phyloP scores from a whole-genome alignment of 2,888 invertebrate genomes.

The Parnassius glacialis region DNA sequence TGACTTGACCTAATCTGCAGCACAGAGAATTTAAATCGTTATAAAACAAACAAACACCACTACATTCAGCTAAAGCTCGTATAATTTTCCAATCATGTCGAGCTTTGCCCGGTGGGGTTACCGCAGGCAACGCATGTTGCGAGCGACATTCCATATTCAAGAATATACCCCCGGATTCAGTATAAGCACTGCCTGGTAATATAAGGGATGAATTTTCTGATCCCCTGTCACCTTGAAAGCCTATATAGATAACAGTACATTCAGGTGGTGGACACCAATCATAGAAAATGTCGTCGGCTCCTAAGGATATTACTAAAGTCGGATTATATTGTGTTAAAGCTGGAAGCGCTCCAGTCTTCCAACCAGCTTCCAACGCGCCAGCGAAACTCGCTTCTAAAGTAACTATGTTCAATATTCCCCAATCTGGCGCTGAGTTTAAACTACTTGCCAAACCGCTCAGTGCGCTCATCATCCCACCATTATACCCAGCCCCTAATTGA shows the following conservation, averaged over 20 bases:
- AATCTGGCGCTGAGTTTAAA: constrained; percentile 35
- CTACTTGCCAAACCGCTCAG: constrained; percentile 35
- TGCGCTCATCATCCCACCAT: constrained; percentile 43
- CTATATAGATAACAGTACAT: constrained; percentile 92
- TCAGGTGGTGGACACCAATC: constrained; percentile 87
- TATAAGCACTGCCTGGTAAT: constrained; percentile 97
- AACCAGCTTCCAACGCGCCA: constrained; percentile 97
- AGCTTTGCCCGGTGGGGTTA: constrained; percentile 95
- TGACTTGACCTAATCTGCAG: constrained; percentile 56
- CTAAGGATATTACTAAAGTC: constrained; percentile 91
- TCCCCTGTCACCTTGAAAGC: constrained; percentile 97
- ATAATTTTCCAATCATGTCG: constrained; percentile 99
- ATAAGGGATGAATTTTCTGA: constrained; percentile 94
- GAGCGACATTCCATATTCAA: constrained; percentile 98
- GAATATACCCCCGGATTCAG: constrained; percentile 96
- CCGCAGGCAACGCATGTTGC: constrained; percentile 92
- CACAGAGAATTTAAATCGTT: constrained; percentile 47
- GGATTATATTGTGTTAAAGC: constrained; percentile 83
- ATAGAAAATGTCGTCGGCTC: constrained; percentile 93
- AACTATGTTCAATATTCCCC: constrained; percentile 90
- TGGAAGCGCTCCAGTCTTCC: constrained; percentile 85
- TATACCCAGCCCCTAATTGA: constrained; percentile 42
- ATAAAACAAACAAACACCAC: constrained; percentile 51
- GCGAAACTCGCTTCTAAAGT: constrained; percentile 95
- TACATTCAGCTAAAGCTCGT: constrained; percentile 63